Percentiles rank a stretch among this genome's conserved stretches.
Evolutionary conservation across 2,888 invertebrate genomes (phyloP).

Genomic region (Microctonus hyperodae): DNA sequence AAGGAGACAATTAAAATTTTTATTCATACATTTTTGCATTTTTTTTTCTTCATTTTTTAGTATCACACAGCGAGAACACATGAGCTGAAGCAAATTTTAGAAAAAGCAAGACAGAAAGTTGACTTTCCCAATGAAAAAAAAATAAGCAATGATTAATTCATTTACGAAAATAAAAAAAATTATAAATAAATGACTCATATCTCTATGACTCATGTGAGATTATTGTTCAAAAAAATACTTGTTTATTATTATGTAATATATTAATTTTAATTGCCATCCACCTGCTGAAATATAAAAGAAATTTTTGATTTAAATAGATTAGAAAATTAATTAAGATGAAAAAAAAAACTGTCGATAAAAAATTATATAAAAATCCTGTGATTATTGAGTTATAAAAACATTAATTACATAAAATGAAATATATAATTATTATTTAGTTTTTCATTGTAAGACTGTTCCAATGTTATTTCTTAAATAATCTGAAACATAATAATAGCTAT

Average conservation of each 20-base stretch:
- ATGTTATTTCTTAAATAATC: neutral
- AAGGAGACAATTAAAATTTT: neutral
- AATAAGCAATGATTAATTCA: neutral
- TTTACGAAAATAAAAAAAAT: neutral
- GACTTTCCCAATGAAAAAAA: conserved; percentile 59
- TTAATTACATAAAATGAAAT: neutral
- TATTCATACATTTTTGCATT: neutral
- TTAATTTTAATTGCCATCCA: too few relatives aligned
- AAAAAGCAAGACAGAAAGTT: conserved; percentile 75
- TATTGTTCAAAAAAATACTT: neutral
- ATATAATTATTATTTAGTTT: neutral
- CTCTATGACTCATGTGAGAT: neutral
- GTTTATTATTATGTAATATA: too few relatives aligned
- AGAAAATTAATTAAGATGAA: too few relatives aligned
- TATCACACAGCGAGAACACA: conserved; percentile 80
- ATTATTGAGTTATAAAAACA: neutral
- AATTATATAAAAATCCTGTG: neutral
- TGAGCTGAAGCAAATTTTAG: conserved; percentile 78
- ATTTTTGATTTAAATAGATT: too few relatives aligned
- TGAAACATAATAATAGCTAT: neutral
- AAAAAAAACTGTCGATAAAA: neutral
- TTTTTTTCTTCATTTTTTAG: conserved; percentile 64
- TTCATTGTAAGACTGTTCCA: neutral
- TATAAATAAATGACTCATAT: neutral
- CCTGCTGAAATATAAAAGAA: too few relatives aligned